Evolutionary conservation across 2,113 vertebrate species (phyloP).

Genomic region (Silurus asotus): DNA sequence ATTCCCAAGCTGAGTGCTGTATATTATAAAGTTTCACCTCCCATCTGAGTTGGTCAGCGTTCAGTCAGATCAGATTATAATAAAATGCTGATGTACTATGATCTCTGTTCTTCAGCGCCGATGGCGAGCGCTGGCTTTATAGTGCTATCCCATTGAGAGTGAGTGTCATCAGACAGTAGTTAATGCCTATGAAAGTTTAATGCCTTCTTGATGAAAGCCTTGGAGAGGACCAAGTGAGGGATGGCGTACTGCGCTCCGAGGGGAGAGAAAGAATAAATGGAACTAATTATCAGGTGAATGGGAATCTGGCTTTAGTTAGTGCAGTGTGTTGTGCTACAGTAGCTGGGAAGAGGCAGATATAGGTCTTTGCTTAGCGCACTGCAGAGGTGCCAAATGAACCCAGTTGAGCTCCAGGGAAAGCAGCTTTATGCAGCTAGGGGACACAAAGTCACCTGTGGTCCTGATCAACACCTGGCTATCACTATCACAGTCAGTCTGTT

Average conservation of each 20-base stretch:
- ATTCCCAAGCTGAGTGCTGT: constrained; percentile 10
- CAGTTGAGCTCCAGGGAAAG: constrained; percentile 7
- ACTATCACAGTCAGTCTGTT: constrained; percentile 25
- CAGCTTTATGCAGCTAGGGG: constrained; percentile 5
- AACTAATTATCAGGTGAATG: constrained; percentile 52
- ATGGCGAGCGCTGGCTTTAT: constrained; percentile 37
- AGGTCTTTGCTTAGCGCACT: constrained; percentile 33
- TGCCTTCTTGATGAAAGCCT: constrained; percentile 49
- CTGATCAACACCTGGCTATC: constrained; percentile 46
- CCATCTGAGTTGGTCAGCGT: background rate
- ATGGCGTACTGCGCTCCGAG: constrained; percentile 29
- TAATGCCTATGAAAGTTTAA: constrained; percentile 58
- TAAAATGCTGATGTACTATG: constrained; percentile 14
- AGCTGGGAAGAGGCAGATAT: constrained; percentile 38
- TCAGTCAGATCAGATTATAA: constrained; percentile 26
- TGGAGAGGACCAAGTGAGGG: constrained; percentile 27
- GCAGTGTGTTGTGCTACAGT: constrained; percentile 35
- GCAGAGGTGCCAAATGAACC: constrained; percentile 44
- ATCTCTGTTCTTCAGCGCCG: background rate
- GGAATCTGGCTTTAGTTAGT: constrained; percentile 30
- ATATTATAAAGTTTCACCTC: constrained; percentile 1
- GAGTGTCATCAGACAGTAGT: constrained; percentile 54
- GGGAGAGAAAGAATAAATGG: constrained; percentile 54
- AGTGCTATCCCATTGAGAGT: constrained; percentile 32
- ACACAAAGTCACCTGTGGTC: constrained; percentile 37